phyloP scores from a whole-genome alignment of 2,888 invertebrate species.

The Celastrina argiolus region DNA sequence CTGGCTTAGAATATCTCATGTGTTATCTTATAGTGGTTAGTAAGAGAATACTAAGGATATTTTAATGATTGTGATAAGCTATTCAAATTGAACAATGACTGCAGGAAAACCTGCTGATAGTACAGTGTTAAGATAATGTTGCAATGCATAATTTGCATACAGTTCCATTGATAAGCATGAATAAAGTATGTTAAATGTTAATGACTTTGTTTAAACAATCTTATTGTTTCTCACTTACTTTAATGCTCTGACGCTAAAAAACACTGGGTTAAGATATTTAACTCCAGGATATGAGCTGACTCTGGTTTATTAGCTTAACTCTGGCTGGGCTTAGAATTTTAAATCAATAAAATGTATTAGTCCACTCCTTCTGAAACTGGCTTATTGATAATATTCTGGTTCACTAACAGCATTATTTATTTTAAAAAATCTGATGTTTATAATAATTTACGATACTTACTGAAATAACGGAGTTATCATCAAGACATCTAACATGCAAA shows the following conservation, averaged over 20 bases:
- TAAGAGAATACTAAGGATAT: too few species aligned
- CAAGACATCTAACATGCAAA: neutral
- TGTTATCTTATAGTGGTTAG: too few species aligned
- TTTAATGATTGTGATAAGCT: neutral
- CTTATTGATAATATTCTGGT: too few species aligned
- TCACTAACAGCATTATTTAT: neutral
- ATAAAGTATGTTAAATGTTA: neutral
- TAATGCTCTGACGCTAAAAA: too few species aligned
- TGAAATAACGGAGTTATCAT: neutral
- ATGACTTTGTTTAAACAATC: neutral
- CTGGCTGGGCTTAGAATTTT: too few species aligned
- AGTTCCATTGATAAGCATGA: neutral
- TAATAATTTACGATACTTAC: too few species aligned
- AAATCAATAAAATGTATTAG: too few species aligned
- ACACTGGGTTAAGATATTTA: too few species aligned
- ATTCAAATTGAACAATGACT: neutral
- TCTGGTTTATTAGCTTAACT: too few species aligned
- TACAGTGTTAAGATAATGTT: neutral
- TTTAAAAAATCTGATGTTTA: neutral
- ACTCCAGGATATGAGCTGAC: too few species aligned
- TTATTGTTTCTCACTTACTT: neutral
- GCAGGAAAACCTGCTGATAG: neutral
- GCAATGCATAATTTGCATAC: constrained; percentile 1
- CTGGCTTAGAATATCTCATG: neutral
- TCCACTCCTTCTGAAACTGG: too few species aligned